Evolutionary conservation across 2,113 vertebrate species (phyloP), one percentile per base, ranked within the genome.

Genomic region (Callaeas wilsoni): DNA sequence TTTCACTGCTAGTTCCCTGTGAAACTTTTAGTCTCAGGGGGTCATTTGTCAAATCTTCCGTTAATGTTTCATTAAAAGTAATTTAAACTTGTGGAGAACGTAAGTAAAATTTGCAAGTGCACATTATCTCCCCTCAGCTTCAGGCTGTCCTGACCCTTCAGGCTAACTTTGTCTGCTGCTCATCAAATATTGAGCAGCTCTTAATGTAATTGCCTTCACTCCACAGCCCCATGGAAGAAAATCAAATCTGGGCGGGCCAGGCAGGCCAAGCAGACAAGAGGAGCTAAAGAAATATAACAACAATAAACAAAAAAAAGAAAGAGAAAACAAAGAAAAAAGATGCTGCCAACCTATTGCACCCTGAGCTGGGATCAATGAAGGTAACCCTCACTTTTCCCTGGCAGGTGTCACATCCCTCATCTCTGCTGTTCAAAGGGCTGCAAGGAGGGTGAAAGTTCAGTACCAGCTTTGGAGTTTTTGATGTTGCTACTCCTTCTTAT

Each of bases 61-160:
- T 82, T 95, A 94, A 96, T 92, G 87, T 96, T 96, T 96, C 59
- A 95, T 94, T 93, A 91, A 77, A 96, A 88, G 90, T 91, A 94
- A 97, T 97, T 97, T 91, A 79, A 92, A 91, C 78, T 90, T 69
- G 81, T 15, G 59, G 78, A 91, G 82, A 96, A 77, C 1, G 32
- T 84, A 89, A 92, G 91, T 93, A 91, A 96, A 90, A 94, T 95
- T 91, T 96, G 71, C 78, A 94, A 85, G 53, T 63, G 60, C 60
- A 92, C 75, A 44, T 92, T 90, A 77, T 91, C 80, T 90, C 64
- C 80, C 65, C 52, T 41, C 39, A 73, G 93, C 88, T 95, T 74
- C 75, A 50, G 46, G 50, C 71, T 79, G 42, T 50, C 89, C 87
- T 96, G 90, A 96, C 90, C 94, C 76, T 95, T 49, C 87, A 3